These are phyloP conservation scores for Brenthis ino DNA, from an alignment of 2,888 invertebrate species.

Conservation along the genomic window DNA sequence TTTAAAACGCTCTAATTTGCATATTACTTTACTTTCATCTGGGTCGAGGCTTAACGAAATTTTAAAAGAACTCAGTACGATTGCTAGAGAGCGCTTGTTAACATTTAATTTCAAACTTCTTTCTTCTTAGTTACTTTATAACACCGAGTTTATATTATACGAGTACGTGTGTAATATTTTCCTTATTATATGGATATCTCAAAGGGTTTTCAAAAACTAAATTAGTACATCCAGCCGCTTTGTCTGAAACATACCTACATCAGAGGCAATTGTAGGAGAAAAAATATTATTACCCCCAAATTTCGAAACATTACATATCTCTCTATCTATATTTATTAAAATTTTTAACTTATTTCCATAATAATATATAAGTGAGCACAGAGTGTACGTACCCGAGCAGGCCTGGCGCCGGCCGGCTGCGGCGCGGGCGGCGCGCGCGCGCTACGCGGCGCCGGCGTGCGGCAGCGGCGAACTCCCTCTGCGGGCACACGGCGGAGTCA, in stretches of 20 bases:
- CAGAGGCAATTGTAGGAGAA: too few species aligned
- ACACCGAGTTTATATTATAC: not conserved
- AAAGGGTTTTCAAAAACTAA: too few species aligned
- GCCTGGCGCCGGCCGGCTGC: conserved; percentile 7
- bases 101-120: conserved; percentile 14
- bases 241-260: too few species aligned
- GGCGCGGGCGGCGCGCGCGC: conserved; percentile 21
- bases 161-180: too few species aligned
- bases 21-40: conserved; percentile 21
- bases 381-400: conserved; percentile 15
- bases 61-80: conserved; percentile 17
- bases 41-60: conserved; percentile 18
- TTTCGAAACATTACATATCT: too few species aligned
- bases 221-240: too few species aligned
- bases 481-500: conserved; percentile 17
- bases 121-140: conserved; percentile 7
- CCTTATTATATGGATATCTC: too few species aligned
- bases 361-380: too few species aligned
- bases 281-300: too few species aligned
- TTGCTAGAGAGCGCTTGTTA: conserved; percentile 13
- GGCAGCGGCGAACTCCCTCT: conserved; percentile 51
- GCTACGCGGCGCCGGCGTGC: conserved; percentile 46
- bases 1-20: conserved; percentile 17
- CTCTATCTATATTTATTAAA: too few species aligned
- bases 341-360: too few species aligned